Evolutionary conservation across 2,113 vertebrate species (phyloP).

Genomic region (Anarhynchus alexandrinus): DNA sequence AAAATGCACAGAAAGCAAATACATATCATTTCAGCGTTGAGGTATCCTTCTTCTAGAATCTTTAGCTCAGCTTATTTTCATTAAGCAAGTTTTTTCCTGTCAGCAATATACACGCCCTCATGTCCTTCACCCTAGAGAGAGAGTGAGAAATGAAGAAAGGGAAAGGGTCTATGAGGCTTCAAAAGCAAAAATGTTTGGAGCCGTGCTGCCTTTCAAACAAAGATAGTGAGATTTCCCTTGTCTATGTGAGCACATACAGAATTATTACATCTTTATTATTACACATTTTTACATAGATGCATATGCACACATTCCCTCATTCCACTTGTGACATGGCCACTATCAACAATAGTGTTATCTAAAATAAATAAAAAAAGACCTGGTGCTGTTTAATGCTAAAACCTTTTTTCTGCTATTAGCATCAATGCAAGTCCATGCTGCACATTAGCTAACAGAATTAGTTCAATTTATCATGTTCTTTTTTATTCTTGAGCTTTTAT

Average conservation of each 20-base stretch:
- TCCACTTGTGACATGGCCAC: not conserved
- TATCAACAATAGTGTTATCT: not conserved
- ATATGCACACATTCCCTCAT: not conserved
- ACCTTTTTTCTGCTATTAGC: not conserved
- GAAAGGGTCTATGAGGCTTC: not conserved
- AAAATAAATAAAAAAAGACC: not conserved
- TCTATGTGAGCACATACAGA: not conserved
- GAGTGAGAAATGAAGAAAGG: conserved; percentile 15
- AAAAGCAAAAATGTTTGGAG: not conserved
- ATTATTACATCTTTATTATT: not conserved
- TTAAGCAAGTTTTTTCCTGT: conserved; percentile 13
- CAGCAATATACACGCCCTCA: not conserved
- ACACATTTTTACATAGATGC: not conserved
- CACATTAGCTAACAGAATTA: not conserved
- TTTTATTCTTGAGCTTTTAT: not conserved
- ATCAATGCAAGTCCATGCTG: not conserved
- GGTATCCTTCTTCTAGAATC: conserved; percentile 1
- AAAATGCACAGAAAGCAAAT: conserved; percentile 61
- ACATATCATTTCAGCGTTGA: not conserved
- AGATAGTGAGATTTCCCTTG: not conserved
- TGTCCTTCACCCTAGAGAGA: not conserved
- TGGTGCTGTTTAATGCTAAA: not conserved
- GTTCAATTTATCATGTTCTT: not conserved
- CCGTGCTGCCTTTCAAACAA: not conserved
- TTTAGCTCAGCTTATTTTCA: conserved; percentile 46